Evolutionary conservation across 2,113 vertebrate genomes (phyloP).

Genomic region (Alligator mississippiensis): DNA sequence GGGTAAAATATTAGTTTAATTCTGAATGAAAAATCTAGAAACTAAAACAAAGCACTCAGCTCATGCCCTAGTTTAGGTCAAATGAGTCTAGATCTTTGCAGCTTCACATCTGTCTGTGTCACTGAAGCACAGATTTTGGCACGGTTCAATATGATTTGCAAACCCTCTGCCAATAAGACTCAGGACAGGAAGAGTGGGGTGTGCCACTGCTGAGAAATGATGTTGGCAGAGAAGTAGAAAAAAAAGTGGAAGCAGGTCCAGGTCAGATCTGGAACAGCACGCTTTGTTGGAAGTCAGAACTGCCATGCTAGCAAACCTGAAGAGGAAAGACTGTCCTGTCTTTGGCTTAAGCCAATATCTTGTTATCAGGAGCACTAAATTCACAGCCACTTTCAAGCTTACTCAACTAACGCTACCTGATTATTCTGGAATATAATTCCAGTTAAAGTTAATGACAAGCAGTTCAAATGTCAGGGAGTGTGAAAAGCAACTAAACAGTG

Average conservation of each 20-base stretch:
- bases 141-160: not conserved
- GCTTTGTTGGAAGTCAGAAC: not conserved
- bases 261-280: not conserved
- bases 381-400: not conserved
- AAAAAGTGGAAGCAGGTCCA: not conserved
- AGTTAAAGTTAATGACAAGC: constrained; percentile 8
- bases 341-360: not conserved
- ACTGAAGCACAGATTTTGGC: not conserved
- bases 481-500: not conserved
- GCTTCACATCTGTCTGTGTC: not conserved
- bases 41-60: not conserved
- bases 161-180: not conserved
- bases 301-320: not conserved
- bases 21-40: not conserved
- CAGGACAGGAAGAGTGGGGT: not conserved
- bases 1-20: not conserved
- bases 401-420: not conserved
- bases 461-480: constrained; percentile 1
- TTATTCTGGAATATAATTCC: not conserved
- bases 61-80: not conserved
- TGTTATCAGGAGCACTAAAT: not conserved
- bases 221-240: not conserved
- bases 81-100: not conserved
- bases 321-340: not conserved
- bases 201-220: not conserved